A percentile compares a stretch with the other conserved stretches of the same genome.
phyloP scores from a whole-genome alignment of 2,888 invertebrate species.

The Trichopria drosophilae region DNA sequence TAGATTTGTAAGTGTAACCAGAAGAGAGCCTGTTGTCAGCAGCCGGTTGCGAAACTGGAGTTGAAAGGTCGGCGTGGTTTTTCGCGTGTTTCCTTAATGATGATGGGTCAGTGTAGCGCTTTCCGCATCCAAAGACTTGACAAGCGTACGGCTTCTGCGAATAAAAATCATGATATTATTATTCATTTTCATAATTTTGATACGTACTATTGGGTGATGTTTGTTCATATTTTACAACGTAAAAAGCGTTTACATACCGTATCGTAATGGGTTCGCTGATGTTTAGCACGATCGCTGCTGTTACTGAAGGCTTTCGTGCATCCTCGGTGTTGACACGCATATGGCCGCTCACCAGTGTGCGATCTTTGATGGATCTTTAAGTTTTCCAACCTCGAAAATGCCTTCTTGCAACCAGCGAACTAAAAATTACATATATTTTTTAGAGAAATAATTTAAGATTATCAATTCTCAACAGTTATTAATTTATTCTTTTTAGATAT shows the following conservation, averaged over 20 bases:
- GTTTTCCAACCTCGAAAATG: conserved; percentile 95
- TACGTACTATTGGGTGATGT: too few relatives aligned
- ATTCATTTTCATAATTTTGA: too few relatives aligned
- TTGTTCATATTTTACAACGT: background rate
- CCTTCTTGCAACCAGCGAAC: conserved; percentile 93
- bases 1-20: too few relatives aligned
- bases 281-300: conserved; percentile 97
- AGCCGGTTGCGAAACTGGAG: conserved; percentile 9
- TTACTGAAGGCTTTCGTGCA: conserved; percentile 98
- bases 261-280: conserved; percentile 97
- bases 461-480: background rate
- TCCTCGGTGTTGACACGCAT: conserved; percentile 88
- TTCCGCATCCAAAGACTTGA: conserved; percentile 82
- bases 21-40: conserved; percentile 17
- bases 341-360: conserved; percentile 95
- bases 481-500: background rate
- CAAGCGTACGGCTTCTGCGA: conserved; percentile 90
- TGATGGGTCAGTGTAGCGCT: conserved; percentile 92
- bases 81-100: conserved; percentile 91
- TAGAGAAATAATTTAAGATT: conserved; percentile 3
- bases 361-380: conserved; percentile 95
- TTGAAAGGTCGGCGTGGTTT: conserved; percentile 65
- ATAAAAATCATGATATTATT: too few relatives aligned
- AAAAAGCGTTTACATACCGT: conserved; percentile 74
- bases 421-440: conserved; percentile 57